phyloP scores from a whole-genome alignment of 2,113 vertebrate species.

The Potamarius usumacintae region DNA sequence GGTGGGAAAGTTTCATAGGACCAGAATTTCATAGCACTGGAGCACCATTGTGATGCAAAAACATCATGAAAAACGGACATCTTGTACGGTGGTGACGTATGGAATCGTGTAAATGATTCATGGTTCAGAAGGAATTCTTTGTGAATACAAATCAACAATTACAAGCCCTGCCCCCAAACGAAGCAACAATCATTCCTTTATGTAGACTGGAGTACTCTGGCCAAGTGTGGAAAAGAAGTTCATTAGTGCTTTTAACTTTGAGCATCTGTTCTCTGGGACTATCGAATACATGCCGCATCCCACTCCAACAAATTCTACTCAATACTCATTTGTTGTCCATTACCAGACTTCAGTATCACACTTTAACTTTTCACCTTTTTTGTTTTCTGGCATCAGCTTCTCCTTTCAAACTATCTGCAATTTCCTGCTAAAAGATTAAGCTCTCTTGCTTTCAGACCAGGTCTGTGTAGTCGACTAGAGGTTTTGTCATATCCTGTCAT shows the following conservation, averaged over 20 bases:
- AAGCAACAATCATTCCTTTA: not conserved
- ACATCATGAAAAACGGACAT: not conserved
- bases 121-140: not conserved
- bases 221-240: not conserved
- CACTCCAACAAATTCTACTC: conserved; percentile 1
- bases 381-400: conserved; percentile 14
- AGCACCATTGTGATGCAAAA: not conserved
- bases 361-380: not conserved
- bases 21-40: not conserved
- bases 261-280: not conserved
- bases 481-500: conserved; percentile 44
- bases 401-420: conserved; percentile 10
- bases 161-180: not conserved
- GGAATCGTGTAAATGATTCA: not conserved
- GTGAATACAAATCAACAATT: not conserved
- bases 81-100: not conserved
- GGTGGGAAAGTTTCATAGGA: not conserved
- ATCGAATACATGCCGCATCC: not conserved
- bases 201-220: not conserved
- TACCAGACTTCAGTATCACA: not conserved
- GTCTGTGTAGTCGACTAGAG: conserved; percentile 57
- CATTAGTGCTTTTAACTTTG: not conserved
- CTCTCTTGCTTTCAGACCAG: conserved; percentile 49
- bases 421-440: conserved; percentile 57
- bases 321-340: not conserved